These are phyloP conservation scores for Helogale parvula DNA, from an alignment of 2,113 vertebrate genomes.

Conservation along the genomic window DNA sequence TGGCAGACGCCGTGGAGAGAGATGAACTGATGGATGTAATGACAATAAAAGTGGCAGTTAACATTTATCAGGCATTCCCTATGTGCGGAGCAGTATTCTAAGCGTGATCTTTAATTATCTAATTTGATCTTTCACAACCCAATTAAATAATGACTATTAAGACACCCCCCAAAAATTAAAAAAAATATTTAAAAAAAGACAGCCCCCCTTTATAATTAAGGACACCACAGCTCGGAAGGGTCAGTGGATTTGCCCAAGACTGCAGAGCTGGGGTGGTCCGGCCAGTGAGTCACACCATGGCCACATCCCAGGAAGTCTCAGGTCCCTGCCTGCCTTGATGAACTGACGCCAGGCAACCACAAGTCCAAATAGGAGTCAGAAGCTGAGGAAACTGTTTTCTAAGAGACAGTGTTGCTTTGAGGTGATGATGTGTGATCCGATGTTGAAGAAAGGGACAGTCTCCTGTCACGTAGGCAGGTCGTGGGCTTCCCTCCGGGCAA, in stretches of 20 bases:
- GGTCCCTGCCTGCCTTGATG: not conserved
- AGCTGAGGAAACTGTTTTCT: not conserved
- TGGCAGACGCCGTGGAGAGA: not conserved
- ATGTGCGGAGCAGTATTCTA: not conserved
- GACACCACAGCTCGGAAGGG: not conserved
- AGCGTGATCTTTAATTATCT: not conserved
- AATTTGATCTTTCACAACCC: not conserved
- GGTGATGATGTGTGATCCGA: not conserved
- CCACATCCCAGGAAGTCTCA: not conserved
- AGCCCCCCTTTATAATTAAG: not conserved
- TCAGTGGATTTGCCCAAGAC: not conserved
- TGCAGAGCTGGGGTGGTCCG: not conserved
- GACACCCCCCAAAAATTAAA: too few relatives aligned
- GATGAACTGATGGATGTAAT: not conserved
- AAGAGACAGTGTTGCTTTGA: not conserved
- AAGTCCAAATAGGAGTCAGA: not conserved
- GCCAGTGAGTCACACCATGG: not conserved
- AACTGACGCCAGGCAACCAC: not conserved
- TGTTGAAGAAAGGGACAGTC: too few relatives aligned
- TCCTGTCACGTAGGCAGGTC: not conserved
- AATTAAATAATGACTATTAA: not conserved
- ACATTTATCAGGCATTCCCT: too few relatives aligned
- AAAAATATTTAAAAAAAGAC: too few relatives aligned
- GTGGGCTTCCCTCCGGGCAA: not conserved
- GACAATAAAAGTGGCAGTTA: not conserved